Evolutionary conservation across 2,797 vertebrate species (phyloP).

Genomic region (Masticophis lateralis): DNA sequence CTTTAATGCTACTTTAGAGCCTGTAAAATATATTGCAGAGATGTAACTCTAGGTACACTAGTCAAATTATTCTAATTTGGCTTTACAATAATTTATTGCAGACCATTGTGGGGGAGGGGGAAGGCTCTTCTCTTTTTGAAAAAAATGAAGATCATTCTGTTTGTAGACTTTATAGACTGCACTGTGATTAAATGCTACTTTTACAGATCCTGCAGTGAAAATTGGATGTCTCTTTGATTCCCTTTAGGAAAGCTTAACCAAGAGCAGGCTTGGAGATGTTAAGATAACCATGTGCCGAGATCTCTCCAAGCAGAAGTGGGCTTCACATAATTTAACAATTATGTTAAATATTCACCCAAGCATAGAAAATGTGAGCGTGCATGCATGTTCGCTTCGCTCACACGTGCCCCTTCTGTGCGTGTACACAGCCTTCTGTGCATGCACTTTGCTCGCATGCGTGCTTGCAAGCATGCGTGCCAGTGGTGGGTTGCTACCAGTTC

Average conservation of each 20-base stretch:
- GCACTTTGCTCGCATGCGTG: no score
- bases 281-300: slow-evolving; percentile 58
- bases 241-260: slow-evolving; percentile 47
- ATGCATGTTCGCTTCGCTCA: no score
- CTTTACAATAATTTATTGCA: not conserved
- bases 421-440: no score
- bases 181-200: slow-evolving; percentile 13
- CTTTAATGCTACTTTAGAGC: not conserved
- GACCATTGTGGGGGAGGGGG: not conserved
- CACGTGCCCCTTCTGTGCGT: no score
- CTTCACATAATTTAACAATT: no score
- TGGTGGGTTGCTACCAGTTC: no score
- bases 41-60: not conserved
- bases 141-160: not conserved
- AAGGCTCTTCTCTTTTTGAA: not conserved
- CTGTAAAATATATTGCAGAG: not conserved
- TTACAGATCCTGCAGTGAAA: slow-evolving; percentile 49
- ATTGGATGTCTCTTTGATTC: slow-evolving; percentile 41
- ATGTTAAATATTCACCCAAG: no score
- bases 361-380: no score
- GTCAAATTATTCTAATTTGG: not conserved
- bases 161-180: not conserved
- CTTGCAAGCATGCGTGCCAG: no score
- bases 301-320: not conserved
- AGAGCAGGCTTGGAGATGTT: slow-evolving; percentile 39